Conservation (phyloP, 2,113 vertebrate genomes). For the Ptilorrhoa leucosticta region DNA sequence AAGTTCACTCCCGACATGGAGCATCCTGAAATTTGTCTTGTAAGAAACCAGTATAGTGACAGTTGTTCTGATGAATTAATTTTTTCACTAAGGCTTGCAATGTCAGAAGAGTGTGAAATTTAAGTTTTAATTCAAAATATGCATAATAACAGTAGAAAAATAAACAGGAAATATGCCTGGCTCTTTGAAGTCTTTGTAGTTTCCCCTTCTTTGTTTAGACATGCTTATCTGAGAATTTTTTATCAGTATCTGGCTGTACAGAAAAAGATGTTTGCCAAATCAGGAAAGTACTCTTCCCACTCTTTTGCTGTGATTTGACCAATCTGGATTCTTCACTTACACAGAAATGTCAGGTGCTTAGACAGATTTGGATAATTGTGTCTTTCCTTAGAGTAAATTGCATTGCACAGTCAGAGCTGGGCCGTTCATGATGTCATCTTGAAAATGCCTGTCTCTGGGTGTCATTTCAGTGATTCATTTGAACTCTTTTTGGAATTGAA, state of each 20-base stretch:
- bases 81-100: neutral
- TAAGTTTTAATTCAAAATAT: neutral
- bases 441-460: neutral
- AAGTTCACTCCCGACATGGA: neutral
- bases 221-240: neutral
- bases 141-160: neutral
- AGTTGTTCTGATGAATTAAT: neutral
- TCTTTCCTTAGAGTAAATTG: slow-evolving; percentile 7
- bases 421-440: neutral
- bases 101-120: neutral
- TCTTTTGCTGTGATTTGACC: neutral
- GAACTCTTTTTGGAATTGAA: neutral
- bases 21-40: neutral
- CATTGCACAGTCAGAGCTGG: neutral
- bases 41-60: neutral
- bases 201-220: neutral
- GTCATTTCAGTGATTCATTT: neutral
- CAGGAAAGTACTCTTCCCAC: neutral
- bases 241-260: neutral
- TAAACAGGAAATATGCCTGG: neutral
- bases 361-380: neutral
- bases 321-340: neutral
- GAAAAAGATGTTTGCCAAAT: neutral
- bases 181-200: neutral
- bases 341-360: neutral